Conservation (phyloP, 1,140 invertebrate genomes). For the Eurosta solidaginis region DNA sequence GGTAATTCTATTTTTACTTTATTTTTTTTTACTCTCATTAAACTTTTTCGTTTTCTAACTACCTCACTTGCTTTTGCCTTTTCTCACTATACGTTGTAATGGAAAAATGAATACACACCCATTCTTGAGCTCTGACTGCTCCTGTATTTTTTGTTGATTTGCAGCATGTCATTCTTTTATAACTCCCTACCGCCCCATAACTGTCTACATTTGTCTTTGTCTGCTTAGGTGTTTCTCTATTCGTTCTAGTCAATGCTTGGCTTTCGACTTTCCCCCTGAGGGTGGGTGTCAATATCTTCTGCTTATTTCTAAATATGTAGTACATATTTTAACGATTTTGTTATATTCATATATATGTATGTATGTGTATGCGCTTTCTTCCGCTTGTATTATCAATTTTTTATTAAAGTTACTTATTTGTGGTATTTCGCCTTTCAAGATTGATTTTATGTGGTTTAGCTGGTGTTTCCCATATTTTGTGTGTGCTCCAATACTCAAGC, state of each 20-base stretch:
- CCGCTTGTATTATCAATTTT: constrained; percentile 53
- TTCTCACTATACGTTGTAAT: no score
- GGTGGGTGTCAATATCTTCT: neutral
- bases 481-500: constrained; percentile 30
- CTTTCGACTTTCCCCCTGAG: constrained; percentile 32
- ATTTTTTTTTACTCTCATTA: no score
- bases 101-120: no score
- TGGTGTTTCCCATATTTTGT: constrained; percentile 24
- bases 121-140: no score
- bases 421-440: constrained; percentile 56
- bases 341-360: no score
- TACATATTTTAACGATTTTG: no score
- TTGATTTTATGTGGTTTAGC: constrained; percentile 41
- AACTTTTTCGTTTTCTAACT: no score
- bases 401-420: constrained; percentile 36
- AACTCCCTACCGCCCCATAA: constrained; percentile 43
- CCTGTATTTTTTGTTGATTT: constrained; percentile 36
- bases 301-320: neutral
- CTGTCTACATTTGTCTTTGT: constrained; percentile 35
- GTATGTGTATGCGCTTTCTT: constrained; percentile 42
- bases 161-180: constrained; percentile 39
- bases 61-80: no score
- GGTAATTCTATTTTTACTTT: no score
- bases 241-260: neutral
- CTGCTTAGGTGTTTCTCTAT: constrained; percentile 31